A percentile compares a stretch with the other conserved stretches of the same genome.
Conservation (phyloP, 2,888 invertebrate species). For the Silvanus unidentatus region DNA sequence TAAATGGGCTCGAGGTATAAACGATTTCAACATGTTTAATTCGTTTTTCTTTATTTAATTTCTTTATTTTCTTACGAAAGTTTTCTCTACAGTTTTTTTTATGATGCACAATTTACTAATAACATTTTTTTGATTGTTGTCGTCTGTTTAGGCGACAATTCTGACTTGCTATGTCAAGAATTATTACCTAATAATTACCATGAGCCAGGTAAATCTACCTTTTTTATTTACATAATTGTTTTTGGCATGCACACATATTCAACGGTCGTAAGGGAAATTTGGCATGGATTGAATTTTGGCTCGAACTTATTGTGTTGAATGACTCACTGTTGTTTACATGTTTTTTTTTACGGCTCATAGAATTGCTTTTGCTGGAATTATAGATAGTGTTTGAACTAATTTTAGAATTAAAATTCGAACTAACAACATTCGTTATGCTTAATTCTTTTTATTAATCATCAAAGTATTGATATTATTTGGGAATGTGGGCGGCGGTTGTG, state of each 20-base stretch:
- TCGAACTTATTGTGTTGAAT: too few species aligned
- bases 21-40: not conserved
- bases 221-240: not conserved
- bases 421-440: too few species aligned
- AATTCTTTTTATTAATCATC: too few species aligned
- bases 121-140: conserved; percentile 22
- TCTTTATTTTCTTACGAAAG: not conserved
- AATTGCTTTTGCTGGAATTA: too few species aligned
- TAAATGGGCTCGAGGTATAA: conserved; percentile 55
- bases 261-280: too few species aligned
- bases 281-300: too few species aligned
- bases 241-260: not conserved
- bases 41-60: not conserved
- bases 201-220: conserved; percentile 32
- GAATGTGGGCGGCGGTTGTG: too few species aligned
- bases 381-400: too few species aligned
- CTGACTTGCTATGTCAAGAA: conserved; percentile 54
- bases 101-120: conserved; percentile 6
- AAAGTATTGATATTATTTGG: too few species aligned
- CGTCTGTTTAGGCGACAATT: conserved; percentile 51
- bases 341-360: too few species aligned
- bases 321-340: too few species aligned
- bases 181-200: conserved; percentile 45
- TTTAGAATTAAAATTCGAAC: too few species aligned
- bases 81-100: conserved; percentile 1